Evolutionary conservation across 2,888 invertebrate genomes (phyloP).

Genomic region (Sminthurides aquaticus): DNA sequence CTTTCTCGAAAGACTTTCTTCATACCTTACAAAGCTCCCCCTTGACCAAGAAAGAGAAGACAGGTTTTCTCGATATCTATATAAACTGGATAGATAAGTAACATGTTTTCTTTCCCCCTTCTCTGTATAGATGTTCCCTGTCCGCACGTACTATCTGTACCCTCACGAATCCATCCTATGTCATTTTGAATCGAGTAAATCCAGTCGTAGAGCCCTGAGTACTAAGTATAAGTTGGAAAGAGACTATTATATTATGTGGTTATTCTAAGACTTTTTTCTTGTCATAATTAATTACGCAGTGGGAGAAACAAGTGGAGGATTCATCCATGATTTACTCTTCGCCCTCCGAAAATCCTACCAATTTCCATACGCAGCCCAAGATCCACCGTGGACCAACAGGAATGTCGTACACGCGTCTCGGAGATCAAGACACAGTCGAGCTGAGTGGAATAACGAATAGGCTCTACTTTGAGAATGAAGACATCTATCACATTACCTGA

Average conservation of each 20-base stretch:
- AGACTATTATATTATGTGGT: not conserved
- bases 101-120: too few relatives aligned
- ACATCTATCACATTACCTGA: constrained; percentile 44
- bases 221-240: not conserved
- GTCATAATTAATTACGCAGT: constrained; percentile 10
- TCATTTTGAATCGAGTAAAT: not conserved
- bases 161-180: not conserved
- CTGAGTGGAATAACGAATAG: constrained; percentile 43
- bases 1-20: too few relatives aligned
- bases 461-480: constrained; percentile 43
- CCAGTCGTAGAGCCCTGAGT: too few relatives aligned
- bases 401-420: constrained; percentile 40
- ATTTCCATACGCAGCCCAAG: constrained; percentile 3
- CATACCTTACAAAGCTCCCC: too few relatives aligned
- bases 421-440: constrained; percentile 35
- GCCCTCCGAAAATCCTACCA: not conserved
- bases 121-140: not conserved
- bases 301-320: constrained; percentile 17
- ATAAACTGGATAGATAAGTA: too few relatives aligned
- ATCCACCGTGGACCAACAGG: constrained; percentile 23
- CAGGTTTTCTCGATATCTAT: too few relatives aligned
- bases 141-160: not conserved
- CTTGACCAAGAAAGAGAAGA: too few relatives aligned
- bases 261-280: not conserved
- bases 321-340: constrained; percentile 2